Evolutionary conservation across 2,113 vertebrate genomes (phyloP), one percentile per base, ranked within the genome.

Genomic region (Fregata magnificens): DNA sequence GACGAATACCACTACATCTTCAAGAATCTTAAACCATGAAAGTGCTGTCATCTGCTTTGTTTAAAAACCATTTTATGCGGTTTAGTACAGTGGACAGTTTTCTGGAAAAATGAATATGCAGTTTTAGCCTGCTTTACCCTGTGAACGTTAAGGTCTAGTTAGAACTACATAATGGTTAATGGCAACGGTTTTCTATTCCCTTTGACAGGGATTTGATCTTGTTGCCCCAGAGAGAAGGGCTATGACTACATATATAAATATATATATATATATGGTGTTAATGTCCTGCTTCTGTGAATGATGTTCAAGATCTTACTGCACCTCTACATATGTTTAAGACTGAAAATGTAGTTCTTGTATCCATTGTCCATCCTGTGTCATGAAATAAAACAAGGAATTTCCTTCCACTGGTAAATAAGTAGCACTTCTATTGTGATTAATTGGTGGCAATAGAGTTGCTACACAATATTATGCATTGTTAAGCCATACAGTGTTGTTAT

Each of bases 21-120:
- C 42, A 93, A 86, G 82, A 78, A 86, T 71, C 67, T 81, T 93
- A 92, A 93, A 69, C 49, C 16, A 58, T 32, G 26, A 16, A 88
- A 92, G 26, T 66, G 21, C 63, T 77, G 24, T 74, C 79, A 70
- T 88, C 92, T 95, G 92, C 74, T 96, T 92, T 80, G 25, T 59
- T 95, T 96, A 87, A 93, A 86, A 92, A 86, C 10, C 17, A n/a
- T 88, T 94, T 91, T 90, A 82, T 83, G 55, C 49, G 24, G 38
- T 90, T 82, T 45, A 93, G 42, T 32, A 49, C 17, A 82, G 77
- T 44, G 14, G 52, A 69, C 58, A 66, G 16, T 77, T 90, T 92
- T 53, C 47, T 93, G 79, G 79, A 83, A 90, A 88, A 94, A 91
- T 50, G 17, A 65, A 62, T 72, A 65, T 20, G 21, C 20, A 45